phyloP scores from a whole-genome alignment of 92 coral and sea anemone genomes.

The Zoanthus gigantus region DNA sequence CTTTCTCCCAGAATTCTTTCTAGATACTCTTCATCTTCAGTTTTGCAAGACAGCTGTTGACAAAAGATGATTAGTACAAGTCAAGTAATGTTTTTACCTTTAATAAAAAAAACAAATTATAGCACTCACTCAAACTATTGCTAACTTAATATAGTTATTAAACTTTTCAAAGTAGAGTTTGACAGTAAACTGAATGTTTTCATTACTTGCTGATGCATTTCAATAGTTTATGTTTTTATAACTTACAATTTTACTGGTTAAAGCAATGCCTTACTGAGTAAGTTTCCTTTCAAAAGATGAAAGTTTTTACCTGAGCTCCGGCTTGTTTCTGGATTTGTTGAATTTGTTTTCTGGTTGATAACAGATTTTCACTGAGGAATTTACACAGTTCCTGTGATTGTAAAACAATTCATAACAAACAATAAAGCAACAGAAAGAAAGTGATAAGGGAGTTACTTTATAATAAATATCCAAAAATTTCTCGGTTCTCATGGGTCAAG shows the following conservation, averaged over 20 bases:
- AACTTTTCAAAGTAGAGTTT: too few species aligned
- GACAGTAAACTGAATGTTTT: too few species aligned
- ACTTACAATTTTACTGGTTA: too few species aligned
- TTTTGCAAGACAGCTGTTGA: conserved; percentile 28
- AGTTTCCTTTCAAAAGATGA: background rate
- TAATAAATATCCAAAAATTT: too few species aligned
- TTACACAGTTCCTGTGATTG: conserved; percentile 43
- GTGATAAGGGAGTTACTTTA: too few species aligned
- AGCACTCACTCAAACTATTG: too few species aligned
- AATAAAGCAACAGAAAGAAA: background rate
- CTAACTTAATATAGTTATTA: too few species aligned
- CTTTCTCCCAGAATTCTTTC: conserved; percentile 6
- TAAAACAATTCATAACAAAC: too few species aligned
- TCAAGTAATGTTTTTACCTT: background rate
- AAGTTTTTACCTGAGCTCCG: conserved; percentile 53
- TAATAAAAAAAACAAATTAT: background rate
- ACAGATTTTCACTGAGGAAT: conserved; percentile 43
- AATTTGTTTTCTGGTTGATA: conserved; percentile 51
- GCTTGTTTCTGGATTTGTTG: conserved; percentile 60
- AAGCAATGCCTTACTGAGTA: too few species aligned
- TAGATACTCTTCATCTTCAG: conserved; percentile 42
- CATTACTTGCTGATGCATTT: too few species aligned
- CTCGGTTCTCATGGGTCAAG: too few species aligned
- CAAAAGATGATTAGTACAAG: background rate
- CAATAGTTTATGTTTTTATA: too few species aligned